phyloP scores from a whole-genome alignment of 1,140 invertebrate genomes.

The Aphelinus atriplicis region DNA sequence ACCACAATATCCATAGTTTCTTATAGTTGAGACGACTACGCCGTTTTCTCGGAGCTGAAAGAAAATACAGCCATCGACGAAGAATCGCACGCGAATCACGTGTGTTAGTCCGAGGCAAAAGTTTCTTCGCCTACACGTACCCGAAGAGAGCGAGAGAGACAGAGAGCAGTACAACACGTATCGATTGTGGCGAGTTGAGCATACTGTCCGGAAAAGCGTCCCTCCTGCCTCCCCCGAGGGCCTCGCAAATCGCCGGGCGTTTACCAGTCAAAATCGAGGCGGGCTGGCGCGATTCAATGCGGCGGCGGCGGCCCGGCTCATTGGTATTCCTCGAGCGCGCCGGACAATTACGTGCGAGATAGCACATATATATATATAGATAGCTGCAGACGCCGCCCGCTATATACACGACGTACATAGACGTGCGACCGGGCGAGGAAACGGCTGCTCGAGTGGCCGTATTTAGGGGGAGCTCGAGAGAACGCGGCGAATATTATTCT shows the following conservation, averaged over 20 bases:
- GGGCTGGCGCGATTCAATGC: constrained; percentile 1
- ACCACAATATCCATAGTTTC: too few species aligned
- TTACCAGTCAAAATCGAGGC: too few species aligned
- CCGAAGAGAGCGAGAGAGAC: not conserved
- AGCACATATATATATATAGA: too few species aligned
- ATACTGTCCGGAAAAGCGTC: not conserved
- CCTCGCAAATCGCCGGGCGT: not conserved
- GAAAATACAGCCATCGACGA: not conserved
- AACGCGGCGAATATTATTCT: too few species aligned
- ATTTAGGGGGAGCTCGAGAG: not conserved
- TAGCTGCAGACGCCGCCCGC: too few species aligned
- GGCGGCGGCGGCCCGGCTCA: constrained; percentile 5
- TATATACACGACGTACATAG: not conserved
- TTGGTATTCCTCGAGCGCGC: constrained; percentile 24
- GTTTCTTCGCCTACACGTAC: not conserved
- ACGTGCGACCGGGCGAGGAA: too few species aligned
- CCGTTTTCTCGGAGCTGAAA: too few species aligned
- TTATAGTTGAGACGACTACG: too few species aligned
- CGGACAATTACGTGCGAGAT: constrained; percentile 30
- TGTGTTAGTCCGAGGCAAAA: not conserved
- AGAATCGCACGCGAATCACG: too few species aligned
- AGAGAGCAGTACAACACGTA: not conserved
- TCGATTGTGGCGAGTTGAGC: not conserved
- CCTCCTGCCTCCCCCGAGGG: not conserved
- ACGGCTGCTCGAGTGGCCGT: not conserved